Base-by-base conservation (phyloP, 2,888 invertebrate genomes). In the Leucophenga montana region DNA sequence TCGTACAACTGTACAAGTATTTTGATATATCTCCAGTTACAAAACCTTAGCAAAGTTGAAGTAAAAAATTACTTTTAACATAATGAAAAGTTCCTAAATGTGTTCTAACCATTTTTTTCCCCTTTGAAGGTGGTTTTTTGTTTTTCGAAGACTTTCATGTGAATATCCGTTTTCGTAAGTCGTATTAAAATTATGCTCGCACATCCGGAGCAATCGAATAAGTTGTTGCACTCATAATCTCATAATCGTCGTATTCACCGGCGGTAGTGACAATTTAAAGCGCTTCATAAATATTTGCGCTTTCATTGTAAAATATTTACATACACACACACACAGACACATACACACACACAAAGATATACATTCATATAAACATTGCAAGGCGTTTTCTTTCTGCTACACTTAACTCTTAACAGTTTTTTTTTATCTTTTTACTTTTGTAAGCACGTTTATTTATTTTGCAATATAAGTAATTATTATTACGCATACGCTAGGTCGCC, bases 401-500 rank as follows among this genome's bases (percentile, higher is more conserved):
- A 39, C 8, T 39, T 39, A 48, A 64, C 46, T 65, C 44, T n/a
- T n/a, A n/a, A 50, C 46, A 73, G 39, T 39, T 39, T 39, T 39
- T 39, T 39, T 39, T 39, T 39, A 5, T 3, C 11, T 39, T 39
- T 39, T 8, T 39, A 11, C 11, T 39, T 56, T 73, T 69, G 27
- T 39, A 11, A 39, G 39, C 39, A 39, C 39, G 39, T 39, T 39
- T 11, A 39, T 39, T 39, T 22, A 57, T 64, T 46, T 27, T 66
- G 71, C 67, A 71, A 67, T 64, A 65, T 70, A 75, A 73, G 75
- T 79, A 76, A 83, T 83, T 78, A 77, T 83, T 81, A 80, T 83
- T 79, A 77, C 83, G 82, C 73, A 79, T 83, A 79, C 82, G 77
- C 82, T 71, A 68, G 64, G 72, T 73, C 70, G 65, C 3, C 64